These are phyloP conservation scores for Mylabris phalerata DNA, from an alignment of 1,140 invertebrate genomes.

Conservation along the genomic window DNA sequence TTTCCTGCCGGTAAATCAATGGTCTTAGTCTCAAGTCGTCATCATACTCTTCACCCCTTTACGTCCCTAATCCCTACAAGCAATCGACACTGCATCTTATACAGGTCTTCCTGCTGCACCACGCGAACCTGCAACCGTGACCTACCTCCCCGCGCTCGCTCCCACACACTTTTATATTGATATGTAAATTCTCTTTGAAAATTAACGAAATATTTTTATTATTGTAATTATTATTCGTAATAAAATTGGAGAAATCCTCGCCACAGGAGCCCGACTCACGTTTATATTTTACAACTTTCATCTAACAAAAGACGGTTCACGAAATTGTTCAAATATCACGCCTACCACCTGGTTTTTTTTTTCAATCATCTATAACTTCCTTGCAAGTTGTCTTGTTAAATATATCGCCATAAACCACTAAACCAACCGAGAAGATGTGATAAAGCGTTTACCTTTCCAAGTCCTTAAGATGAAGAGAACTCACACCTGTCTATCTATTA, in stretches of 20 bases:
- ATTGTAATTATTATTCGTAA: slow-evolving; percentile 10
- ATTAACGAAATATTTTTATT: slow-evolving; percentile 3
- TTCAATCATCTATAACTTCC: slow-evolving; percentile 9
- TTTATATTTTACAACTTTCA: slow-evolving; percentile 9
- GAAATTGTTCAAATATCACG: slow-evolving; percentile 24
- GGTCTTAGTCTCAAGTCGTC: too few relatives aligned
- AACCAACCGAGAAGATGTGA: too few relatives aligned
- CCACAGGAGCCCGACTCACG: slow-evolving; percentile 15
- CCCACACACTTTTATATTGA: neutral
- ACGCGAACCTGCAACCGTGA: too few relatives aligned
- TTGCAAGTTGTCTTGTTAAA: slow-evolving; percentile 17
- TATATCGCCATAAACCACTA: slow-evolving; percentile 18
- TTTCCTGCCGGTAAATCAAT: too few relatives aligned
- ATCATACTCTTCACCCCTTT: too few relatives aligned
- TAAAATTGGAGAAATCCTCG: slow-evolving; percentile 15
- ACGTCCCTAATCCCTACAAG: too few relatives aligned
- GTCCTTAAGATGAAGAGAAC: neutral
- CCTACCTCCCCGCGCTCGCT: too few relatives aligned
- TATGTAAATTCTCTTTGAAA: neutral
- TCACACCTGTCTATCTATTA: slow-evolving; percentile 21
- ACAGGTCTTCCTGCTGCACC: too few relatives aligned
- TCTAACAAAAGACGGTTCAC: slow-evolving; percentile 9
- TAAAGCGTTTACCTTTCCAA: too few relatives aligned
- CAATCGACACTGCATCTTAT: too few relatives aligned
- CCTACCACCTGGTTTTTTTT: slow-evolving; percentile 29